Percentiles rank a stretch among this genome's conserved stretches.
Evolutionary conservation across 2,797 vertebrate species (phyloP).

Genomic region (Acipenser ruthenus): DNA sequence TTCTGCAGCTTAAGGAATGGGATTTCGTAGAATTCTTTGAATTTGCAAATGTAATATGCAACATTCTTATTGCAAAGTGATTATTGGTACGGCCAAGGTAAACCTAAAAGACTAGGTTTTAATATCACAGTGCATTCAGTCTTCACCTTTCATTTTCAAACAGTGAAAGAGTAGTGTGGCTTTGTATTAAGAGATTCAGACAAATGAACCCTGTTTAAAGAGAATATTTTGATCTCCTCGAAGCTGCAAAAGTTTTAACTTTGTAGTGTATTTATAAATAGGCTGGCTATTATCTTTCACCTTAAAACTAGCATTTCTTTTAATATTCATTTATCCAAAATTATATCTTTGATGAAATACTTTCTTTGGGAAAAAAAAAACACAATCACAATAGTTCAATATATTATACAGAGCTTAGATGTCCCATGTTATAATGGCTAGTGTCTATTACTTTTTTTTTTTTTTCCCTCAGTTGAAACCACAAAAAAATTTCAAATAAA

Average conservation of each 20-base stretch:
- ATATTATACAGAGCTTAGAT: constrained; percentile 41
- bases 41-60: constrained; percentile 9
- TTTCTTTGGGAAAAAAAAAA: constrained; percentile 61
- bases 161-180: too few relatives aligned
- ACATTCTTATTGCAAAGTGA: constrained; percentile 33
- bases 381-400: constrained; percentile 38
- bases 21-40: constrained; percentile 1
- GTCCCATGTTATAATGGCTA: constrained; percentile 36
- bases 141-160: constrained; percentile 20
- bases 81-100: constrained; percentile 17
- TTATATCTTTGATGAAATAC: constrained; percentile 41
- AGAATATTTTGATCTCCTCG: constrained; percentile 28
- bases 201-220: not conserved
- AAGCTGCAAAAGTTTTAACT: constrained; percentile 29
- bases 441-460: constrained; percentile 24
- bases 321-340: constrained; percentile 35
- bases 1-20: constrained; percentile 28
- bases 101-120: constrained; percentile 16
- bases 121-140: constrained; percentile 55
- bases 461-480: constrained; percentile 37
- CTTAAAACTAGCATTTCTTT: constrained; percentile 32
- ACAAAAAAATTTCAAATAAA: constrained; percentile 35
- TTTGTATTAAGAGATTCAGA: not conserved
- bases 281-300: constrained; percentile 25
- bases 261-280: constrained; percentile 27